phyloP scores from a whole-genome alignment of 2,797 vertebrate genomes.

The Nannoperca australis region DNA sequence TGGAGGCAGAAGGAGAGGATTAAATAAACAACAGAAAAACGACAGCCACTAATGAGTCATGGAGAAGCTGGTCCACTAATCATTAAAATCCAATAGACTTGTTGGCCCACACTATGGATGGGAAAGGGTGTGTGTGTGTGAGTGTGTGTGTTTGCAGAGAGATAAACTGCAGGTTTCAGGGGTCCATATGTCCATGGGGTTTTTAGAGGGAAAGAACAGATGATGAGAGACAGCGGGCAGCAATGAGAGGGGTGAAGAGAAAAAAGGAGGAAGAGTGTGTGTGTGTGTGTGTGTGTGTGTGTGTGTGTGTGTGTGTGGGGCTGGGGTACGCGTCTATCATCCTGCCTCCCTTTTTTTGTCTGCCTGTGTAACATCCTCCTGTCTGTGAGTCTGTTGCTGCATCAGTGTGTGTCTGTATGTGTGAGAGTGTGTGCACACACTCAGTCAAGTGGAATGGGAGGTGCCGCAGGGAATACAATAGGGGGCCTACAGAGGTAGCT shows the following conservation, averaged over 20 bases:
- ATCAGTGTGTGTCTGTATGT: constrained; percentile 45
- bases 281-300: constrained; percentile 31
- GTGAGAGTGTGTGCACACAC: constrained; percentile 51
- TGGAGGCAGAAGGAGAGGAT: constrained; percentile 81
- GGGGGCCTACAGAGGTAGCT: constrained; percentile 80
- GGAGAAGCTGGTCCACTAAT: constrained; percentile 77
- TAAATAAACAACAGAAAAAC: constrained; percentile 81
- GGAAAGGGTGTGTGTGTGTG: constrained; percentile 31
- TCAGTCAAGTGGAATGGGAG: constrained; percentile 85
- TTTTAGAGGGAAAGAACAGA: constrained; percentile 80
- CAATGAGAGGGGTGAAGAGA: constrained; percentile 53
- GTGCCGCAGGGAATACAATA: constrained; percentile 82
- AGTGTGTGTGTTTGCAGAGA: constrained; percentile 39
- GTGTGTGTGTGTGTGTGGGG: constrained; percentile 28
- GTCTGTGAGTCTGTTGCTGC: constrained; percentile 58
- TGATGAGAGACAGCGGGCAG: constrained; percentile 78
- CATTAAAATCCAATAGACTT: constrained; percentile 80
- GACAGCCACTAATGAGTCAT: constrained; percentile 80
- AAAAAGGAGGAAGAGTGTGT: constrained; percentile 32
- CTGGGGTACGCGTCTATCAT: constrained; percentile 55
- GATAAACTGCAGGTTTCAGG: constrained; percentile 69
- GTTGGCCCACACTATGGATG: constrained; percentile 68
- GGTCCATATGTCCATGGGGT: constrained; percentile 82
- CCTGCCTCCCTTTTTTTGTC: constrained; percentile 59
- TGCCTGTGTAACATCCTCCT: constrained; percentile 64